A percentile compares a stretch with the other conserved stretches of the same genome.
phyloP scores from a whole-genome alignment of 2,113 vertebrate species.

The Mus pahari region DNA sequence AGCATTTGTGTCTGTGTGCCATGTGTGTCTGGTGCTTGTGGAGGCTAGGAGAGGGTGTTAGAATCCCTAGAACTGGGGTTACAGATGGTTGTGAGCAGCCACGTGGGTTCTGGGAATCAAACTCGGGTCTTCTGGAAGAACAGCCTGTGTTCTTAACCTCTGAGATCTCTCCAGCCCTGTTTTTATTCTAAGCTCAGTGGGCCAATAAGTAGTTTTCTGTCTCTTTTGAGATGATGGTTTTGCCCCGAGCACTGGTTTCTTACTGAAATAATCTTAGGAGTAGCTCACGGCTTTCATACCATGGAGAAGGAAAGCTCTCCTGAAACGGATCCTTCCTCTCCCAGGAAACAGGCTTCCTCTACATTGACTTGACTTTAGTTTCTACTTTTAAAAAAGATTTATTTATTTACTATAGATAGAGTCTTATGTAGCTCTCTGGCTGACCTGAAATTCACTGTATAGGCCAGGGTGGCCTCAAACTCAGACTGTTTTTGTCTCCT shows the following conservation, averaged over 20 bases:
- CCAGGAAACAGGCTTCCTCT: background rate
- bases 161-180: background rate
- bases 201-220: background rate
- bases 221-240: background rate
- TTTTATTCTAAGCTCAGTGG: background rate
- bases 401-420: background rate
- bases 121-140: background rate
- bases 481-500: background rate
- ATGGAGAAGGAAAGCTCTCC: background rate
- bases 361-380: background rate
- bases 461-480: background rate
- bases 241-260: background rate
- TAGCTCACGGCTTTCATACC: background rate
- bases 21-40: background rate
- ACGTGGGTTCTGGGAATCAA: background rate
- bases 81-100: background rate
- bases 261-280: background rate
- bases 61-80: background rate
- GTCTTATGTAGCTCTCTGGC: background rate
- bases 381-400: conserved; percentile 6
- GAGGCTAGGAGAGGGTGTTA: background rate
- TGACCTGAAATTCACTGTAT: background rate
- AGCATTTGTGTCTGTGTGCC: background rate
- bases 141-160: background rate
- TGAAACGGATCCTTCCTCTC: background rate